Evolutionary conservation across 2,888 invertebrate species (phyloP).

Genomic region (Limnephilus rhombicus): DNA sequence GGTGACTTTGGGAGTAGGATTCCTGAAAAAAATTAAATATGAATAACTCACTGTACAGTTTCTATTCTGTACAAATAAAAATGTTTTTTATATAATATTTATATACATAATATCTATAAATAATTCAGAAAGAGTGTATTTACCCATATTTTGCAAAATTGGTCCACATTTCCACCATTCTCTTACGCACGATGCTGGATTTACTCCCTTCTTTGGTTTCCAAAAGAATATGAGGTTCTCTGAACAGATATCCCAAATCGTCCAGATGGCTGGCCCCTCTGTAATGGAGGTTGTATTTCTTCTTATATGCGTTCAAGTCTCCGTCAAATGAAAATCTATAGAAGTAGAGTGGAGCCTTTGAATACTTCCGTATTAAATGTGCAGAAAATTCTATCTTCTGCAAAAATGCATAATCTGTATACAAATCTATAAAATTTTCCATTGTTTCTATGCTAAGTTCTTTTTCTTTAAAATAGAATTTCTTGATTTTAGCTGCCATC

Average conservation of each 20-base stretch:
- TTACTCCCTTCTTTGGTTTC: slow-evolving; percentile 28
- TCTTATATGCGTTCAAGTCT: slow-evolving; percentile 76
- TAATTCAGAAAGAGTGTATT: not conserved
- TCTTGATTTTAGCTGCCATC: slow-evolving; percentile 70
- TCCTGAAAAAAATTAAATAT: slow-evolving; percentile 67
- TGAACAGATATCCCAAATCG: slow-evolving; percentile 79
- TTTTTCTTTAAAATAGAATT: slow-evolving; percentile 74
- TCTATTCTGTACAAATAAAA: not conserved
- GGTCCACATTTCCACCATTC: slow-evolving; percentile 67
- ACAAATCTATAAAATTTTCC: slow-evolving; percentile 73
- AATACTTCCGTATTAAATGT: slow-evolving; percentile 70
- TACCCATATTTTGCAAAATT: slow-evolving; percentile 66
- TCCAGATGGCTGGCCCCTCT: slow-evolving; percentile 80
- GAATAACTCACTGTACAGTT: not conserved
- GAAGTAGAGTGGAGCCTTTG: slow-evolving; percentile 75
- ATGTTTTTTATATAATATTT: no score
- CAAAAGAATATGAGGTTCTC: slow-evolving; percentile 64
- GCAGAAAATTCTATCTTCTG: slow-evolving; percentile 72
- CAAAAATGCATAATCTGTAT: slow-evolving; percentile 75
- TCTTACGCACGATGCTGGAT: slow-evolving; percentile 62
- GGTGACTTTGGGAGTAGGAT: slow-evolving; percentile 70
- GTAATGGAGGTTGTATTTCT: slow-evolving; percentile 71
- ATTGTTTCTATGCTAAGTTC: slow-evolving; percentile 71
- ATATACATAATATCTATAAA: not conserved
- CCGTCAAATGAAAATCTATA: slow-evolving; percentile 80